Conservation (phyloP, 2,888 invertebrate species). For the Boloria selene region DNA sequence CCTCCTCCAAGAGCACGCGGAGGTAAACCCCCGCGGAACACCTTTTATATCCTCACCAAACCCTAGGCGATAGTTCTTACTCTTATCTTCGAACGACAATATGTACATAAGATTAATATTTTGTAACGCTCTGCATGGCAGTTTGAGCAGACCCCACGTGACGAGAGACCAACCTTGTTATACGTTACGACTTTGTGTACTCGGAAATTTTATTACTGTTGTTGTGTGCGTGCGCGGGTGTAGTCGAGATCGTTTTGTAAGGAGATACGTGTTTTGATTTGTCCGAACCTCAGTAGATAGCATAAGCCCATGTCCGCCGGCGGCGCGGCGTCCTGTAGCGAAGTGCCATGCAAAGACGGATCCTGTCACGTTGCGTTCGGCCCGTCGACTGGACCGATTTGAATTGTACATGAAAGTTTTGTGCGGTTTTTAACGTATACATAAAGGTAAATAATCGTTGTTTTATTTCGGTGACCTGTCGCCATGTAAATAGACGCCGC, state of each 20-base stretch:
- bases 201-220: slow-evolving; percentile 25
- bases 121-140: slow-evolving; percentile 69
- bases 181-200: slow-evolving; percentile 23
- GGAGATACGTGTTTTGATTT: neutral
- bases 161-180: slow-evolving; percentile 21
- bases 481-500: slow-evolving; percentile 72
- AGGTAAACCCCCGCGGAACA: slow-evolving; percentile 68
- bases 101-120: slow-evolving; percentile 82
- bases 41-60: slow-evolving; percentile 65
- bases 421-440: slow-evolving; percentile 51
- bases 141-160: slow-evolving; percentile 49
- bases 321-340: slow-evolving; percentile 38
- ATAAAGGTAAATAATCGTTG: slow-evolving; percentile 60
- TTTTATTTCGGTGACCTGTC: slow-evolving; percentile 77
- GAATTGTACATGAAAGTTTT: slow-evolving; percentile 71
- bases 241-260: slow-evolving; percentile 20
- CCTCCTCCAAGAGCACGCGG: slow-evolving; percentile 80
- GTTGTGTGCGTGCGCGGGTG: slow-evolving; percentile 23
- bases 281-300: neutral
- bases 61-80: slow-evolving; percentile 69
- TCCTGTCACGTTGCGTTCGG: slow-evolving; percentile 70
- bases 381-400: slow-evolving; percentile 61
- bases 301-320: neutral
- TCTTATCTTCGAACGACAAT: slow-evolving; percentile 81
- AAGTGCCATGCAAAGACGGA: slow-evolving; percentile 62